These are phyloP conservation scores for Pollenia labialis DNA, from an alignment of 2,888 invertebrate genomes.

Conservation along the genomic window DNA sequence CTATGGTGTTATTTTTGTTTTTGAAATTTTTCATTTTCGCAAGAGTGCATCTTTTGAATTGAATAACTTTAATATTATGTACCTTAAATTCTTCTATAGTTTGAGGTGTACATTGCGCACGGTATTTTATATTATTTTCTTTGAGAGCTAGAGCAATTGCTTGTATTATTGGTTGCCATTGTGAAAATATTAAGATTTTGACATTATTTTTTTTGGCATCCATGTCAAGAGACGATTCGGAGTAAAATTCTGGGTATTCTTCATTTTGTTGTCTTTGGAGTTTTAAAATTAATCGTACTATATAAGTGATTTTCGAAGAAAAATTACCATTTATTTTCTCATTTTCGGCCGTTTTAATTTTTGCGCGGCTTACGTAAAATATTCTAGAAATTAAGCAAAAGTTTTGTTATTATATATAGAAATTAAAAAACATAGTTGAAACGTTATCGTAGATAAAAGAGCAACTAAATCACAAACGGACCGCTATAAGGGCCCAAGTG, in stretches of 20 bases:
- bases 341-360: constrained; percentile 75
- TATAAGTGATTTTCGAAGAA: constrained; percentile 89
- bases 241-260: neutral
- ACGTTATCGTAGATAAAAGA: no score
- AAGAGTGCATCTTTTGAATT: no score
- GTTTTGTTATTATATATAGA: neutral
- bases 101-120: constrained; percentile 80
- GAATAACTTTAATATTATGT: neutral
- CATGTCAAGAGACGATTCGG: neutral
- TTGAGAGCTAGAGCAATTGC: constrained; percentile 78
- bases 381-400: constrained; percentile 74
- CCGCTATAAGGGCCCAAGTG: no score
- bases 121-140: constrained; percentile 78
- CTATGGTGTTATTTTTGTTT: no score
- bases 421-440: no score
- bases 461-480: no score
- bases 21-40: no score
- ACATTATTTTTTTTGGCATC: constrained; percentile 84
- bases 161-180: constrained; percentile 84
- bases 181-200: constrained; percentile 90
- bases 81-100: constrained; percentile 85
- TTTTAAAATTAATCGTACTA: constrained; percentile 86
- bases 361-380: constrained; percentile 78
- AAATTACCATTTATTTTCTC: constrained; percentile 86
- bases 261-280: constrained; percentile 82